Base-by-base conservation (phyloP, 1,140 invertebrate genomes). In the Eciton burchellii region DNA sequence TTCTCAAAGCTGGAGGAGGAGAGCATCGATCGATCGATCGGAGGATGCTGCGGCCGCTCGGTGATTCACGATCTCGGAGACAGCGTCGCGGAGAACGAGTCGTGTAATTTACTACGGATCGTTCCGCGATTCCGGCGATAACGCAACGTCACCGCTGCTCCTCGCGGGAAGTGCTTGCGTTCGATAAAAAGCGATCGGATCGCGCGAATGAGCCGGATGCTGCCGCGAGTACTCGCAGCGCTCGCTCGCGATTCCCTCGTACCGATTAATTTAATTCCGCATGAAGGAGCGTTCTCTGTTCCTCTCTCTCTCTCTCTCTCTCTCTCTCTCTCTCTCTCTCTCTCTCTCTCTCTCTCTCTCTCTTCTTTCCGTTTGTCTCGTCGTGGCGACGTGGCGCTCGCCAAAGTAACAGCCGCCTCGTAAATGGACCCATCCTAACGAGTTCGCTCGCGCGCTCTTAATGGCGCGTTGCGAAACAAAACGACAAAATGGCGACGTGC, bases 51-150 rank as follows among this genome's bases (percentile, higher is more conserved):
- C 52, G 11, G 24, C 24, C 21, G 26, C 26, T 3, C 35, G 9
- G n/a, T 3, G 35, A 70, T 14, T 81, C 76, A 73, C 68, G 49
- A 86, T 86, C 79, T 74, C 56, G 84, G 70, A 63, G 68, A 86
- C 63, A 85, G 56, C 16, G 26, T 1, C 14, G n/a, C n/a, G n/a
- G 52, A 26, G 73, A 66, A 26, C 57, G 21, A 21, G 16, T 26
- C 76, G 76, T 73, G 63, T 85, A 85, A 86, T 85, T 86, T 84
- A 74, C 77, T 47, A 35, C 74, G 47, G 59, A 86, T 86, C 74
- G 79, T 11, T 41, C 54, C 52, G 45, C 19, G 81, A 70, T 84
- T 73, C 59, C 60, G 59, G 59, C 54, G 83, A 85, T 85, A 84
- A 62, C 57, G 8, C 3, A 6, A 19, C 21, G 52, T 85, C 82